Evolutionary conservation across 1,140 invertebrate genomes (phyloP).

Genomic region (Cylas formicarius): DNA sequence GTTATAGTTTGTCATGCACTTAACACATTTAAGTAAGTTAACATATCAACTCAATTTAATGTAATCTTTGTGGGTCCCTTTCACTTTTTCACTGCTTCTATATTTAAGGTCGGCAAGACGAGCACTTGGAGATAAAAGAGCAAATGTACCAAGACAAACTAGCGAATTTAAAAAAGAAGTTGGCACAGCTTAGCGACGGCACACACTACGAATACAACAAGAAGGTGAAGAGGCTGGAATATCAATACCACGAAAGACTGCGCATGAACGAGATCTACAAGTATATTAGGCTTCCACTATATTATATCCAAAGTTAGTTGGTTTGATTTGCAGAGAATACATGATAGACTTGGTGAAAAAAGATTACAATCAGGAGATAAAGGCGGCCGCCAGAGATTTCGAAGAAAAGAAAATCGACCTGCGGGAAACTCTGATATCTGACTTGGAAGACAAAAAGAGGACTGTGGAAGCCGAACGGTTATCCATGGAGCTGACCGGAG

Average conservation of each 20-base stretch:
- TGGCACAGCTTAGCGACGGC: slow-evolving; percentile 81
- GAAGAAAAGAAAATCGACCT: slow-evolving; percentile 93
- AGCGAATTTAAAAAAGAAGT: slow-evolving; percentile 78
- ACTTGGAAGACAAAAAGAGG: slow-evolving; percentile 88
- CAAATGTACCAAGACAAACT: slow-evolving; percentile 94
- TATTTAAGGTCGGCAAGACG: slow-evolving; percentile 71
- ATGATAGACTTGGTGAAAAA: slow-evolving; percentile 78
- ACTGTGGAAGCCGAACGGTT: slow-evolving; percentile 82
- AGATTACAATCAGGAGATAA: slow-evolving; percentile 83
- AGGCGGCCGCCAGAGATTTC: slow-evolving; percentile 82
- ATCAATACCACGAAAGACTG: slow-evolving; percentile 70
- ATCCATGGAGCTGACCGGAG: slow-evolving; percentile 75
- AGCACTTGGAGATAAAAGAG: slow-evolving; percentile 82
- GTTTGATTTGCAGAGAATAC: slow-evolving; percentile 53
- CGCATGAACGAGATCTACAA: slow-evolving; percentile 72
- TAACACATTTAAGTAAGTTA: too few relatives aligned
- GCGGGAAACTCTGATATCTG: slow-evolving; percentile 79
- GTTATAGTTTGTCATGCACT: too few relatives aligned
- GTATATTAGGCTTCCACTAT: slow-evolving; percentile 6
- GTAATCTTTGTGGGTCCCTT: neutral
- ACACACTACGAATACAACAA: slow-evolving; percentile 80
- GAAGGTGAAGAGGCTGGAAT: slow-evolving; percentile 74
- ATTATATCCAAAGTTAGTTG: neutral
- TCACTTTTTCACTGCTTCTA: neutral
- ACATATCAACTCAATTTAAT: too few relatives aligned